Conservation (phyloP, 2,888 invertebrate species). For the Hetaerina titia region DNA sequence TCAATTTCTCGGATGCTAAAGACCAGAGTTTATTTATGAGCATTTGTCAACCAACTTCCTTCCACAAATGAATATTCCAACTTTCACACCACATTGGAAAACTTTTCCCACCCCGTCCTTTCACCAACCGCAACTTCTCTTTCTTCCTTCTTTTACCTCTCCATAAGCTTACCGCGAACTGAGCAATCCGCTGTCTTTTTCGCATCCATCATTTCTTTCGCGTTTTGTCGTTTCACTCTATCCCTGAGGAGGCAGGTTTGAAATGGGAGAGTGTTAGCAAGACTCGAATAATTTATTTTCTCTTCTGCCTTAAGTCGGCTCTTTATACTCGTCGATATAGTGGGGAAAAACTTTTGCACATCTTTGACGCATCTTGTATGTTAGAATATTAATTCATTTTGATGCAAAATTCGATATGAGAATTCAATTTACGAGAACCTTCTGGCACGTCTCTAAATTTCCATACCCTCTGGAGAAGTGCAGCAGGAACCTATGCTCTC, state of each 20-base stretch:
- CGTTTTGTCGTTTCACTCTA: background rate
- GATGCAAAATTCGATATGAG: background rate
- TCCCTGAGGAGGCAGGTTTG: background rate
- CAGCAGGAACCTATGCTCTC: background rate
- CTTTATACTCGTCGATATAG: too few species aligned
- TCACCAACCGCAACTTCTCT: background rate
- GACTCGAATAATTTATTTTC: background rate
- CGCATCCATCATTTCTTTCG: background rate
- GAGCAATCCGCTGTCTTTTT: background rate
- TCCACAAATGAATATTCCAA: background rate
- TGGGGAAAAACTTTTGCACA: background rate
- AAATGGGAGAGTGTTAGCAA: background rate
- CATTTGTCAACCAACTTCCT: too few species aligned
- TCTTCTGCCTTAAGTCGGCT: background rate
- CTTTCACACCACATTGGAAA: background rate
- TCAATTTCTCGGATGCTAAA: too few species aligned
- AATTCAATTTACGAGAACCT: background rate
- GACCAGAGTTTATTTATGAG: too few species aligned
- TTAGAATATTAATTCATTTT: background rate
- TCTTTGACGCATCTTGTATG: background rate
- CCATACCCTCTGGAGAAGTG: background rate
- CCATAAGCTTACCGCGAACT: background rate
- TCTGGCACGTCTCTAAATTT: background rate
- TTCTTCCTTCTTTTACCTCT: background rate
- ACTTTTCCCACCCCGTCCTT: background rate